A percentile compares a stretch with the other conserved stretches of the same genome.
Conservation (phyloP, 2,113 vertebrate genomes). For the Rhinolophus ferrumequinum region DNA sequence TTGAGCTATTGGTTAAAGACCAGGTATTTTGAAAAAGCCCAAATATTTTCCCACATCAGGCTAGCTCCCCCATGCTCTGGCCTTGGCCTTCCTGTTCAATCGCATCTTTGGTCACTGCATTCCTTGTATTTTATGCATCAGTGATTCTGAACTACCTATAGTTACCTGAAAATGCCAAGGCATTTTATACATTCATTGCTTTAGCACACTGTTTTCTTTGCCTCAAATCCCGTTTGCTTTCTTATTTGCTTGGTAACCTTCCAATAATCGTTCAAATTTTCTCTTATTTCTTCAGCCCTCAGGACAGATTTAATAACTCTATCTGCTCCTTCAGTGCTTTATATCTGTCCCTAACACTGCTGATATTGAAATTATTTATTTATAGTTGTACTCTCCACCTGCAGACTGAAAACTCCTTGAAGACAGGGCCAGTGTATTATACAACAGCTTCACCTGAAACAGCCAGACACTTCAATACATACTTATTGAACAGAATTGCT, state of each 20-base stretch:
- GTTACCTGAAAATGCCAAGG: neutral
- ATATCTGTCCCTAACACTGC: neutral
- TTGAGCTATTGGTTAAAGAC: neutral
- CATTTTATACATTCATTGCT: neutral
- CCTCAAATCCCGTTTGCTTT: neutral
- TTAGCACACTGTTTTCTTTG: neutral
- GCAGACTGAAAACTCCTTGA: slow-evolving; percentile 2
- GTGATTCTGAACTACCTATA: neutral
- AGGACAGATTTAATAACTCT: neutral
- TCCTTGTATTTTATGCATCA: neutral
- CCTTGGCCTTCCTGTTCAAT: neutral
- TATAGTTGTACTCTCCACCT: neutral
- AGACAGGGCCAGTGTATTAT: neutral
- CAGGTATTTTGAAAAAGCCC: neutral
- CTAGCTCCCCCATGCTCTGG: neutral
- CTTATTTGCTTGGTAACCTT: neutral
- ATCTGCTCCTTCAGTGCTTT: neutral
- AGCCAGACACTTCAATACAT: neutral
- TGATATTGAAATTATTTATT: slow-evolving; percentile 17
- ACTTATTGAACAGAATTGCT: neutral
- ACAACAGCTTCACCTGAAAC: neutral
- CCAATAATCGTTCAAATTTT: neutral
- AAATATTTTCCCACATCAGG: neutral
- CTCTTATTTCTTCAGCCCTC: neutral
- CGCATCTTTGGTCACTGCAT: neutral